Evolutionary conservation across 1,140 invertebrate species (phyloP).

Genomic region (Hermetia illucens): DNA sequence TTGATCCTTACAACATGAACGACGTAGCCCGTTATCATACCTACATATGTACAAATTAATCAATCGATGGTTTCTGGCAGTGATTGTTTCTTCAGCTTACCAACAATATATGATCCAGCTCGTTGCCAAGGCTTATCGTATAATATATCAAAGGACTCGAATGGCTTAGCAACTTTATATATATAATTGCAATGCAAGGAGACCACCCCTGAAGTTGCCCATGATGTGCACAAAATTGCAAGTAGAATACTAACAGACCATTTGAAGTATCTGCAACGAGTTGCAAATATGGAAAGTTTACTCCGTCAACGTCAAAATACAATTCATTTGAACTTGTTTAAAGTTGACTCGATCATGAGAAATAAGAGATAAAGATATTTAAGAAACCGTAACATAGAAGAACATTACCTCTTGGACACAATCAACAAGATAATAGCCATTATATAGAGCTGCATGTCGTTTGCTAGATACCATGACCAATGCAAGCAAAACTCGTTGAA

Average conservation of each 20-base stretch:
- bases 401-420: conserved; percentile 51
- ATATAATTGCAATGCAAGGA: conserved; percentile 59
- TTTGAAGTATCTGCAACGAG: conserved; percentile 37
- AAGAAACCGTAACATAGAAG: neutral
- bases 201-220: conserved; percentile 57
- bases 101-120: conserved; percentile 64
- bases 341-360: no score
- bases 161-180: conserved; percentile 64
- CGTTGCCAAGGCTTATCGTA: conserved; percentile 77
- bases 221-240: conserved; percentile 51
- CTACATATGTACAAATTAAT: conserved; percentile 16
- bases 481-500: conserved; percentile 72
- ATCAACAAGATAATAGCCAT: conserved; percentile 55
- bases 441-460: conserved; percentile 81
- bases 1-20: conserved; percentile 54
- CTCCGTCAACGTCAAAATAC: no score
- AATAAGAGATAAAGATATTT: no score
- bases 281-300: neutral
- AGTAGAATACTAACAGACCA: conserved; percentile 36
- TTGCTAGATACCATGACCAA: conserved; percentile 85
- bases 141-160: conserved; percentile 65
- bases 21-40: conserved; percentile 60
- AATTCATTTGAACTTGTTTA: no score
- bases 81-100: conserved; percentile 16
- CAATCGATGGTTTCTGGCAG: neutral